Conservation (phyloP, 2,888 invertebrate species). For the Cerceris ruficornis region DNA sequence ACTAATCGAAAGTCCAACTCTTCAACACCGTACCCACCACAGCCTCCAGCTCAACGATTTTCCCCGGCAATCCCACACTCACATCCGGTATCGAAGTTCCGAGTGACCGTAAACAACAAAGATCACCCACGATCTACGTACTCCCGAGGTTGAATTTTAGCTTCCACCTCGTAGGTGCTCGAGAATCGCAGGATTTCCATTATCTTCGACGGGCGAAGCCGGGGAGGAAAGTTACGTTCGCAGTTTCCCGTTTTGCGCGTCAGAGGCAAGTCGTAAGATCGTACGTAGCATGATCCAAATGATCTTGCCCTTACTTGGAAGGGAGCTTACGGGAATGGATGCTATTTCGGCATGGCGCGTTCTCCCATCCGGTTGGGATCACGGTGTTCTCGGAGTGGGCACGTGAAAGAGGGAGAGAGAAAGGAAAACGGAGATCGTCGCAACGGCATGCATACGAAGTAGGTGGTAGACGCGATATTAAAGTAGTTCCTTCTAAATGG, state of each 20-base stretch:
- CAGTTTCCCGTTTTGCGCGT: constrained; percentile 36
- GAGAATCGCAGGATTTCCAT: constrained; percentile 37
- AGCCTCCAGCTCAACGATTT: too few species aligned
- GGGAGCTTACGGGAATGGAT: constrained; percentile 47
- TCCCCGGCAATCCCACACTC: too few species aligned
- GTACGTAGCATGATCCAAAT: constrained; percentile 39
- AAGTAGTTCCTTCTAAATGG: constrained; percentile 62
- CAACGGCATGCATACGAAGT: constrained; percentile 71
- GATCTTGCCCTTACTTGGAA: constrained; percentile 41
- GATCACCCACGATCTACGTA: constrained; percentile 41
- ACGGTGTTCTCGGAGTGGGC: constrained; percentile 12
- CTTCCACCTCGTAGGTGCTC: neutral
- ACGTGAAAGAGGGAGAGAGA: constrained; percentile 31
- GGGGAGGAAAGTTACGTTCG: constrained; percentile 44
- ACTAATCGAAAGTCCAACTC: too few species aligned
- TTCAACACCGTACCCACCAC: too few species aligned
- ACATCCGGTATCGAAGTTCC: neutral
- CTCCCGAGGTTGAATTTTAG: constrained; percentile 12
- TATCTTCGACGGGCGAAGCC: constrained; percentile 39
- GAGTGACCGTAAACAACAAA: constrained; percentile 8
- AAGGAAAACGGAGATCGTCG: constrained; percentile 48
- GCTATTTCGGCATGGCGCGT: constrained; percentile 41
- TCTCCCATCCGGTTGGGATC: constrained; percentile 17
- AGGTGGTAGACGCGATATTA: constrained; percentile 70
- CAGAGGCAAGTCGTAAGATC: constrained; percentile 21